phyloP scores from a whole-genome alignment of 2,888 invertebrate species.

The Cryptus viduatorius region DNA sequence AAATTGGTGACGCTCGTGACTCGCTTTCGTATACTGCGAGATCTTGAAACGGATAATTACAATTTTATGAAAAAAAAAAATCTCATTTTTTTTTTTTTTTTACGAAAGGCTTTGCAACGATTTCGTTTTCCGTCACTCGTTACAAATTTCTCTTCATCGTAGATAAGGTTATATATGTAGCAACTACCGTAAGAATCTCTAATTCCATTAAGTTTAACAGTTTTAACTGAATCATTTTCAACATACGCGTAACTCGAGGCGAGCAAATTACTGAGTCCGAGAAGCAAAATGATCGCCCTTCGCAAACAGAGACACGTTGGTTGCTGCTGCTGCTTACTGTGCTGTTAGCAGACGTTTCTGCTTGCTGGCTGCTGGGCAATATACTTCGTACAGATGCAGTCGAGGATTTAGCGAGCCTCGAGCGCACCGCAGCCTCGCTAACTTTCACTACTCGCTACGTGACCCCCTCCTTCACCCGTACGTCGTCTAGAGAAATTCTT shows the following conservation, averaged over 20 bases:
- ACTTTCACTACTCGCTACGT: constrained; percentile 78
- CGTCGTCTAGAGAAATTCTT: constrained; percentile 74
- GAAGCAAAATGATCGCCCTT: constrained; percentile 34
- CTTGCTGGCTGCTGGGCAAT: neutral
- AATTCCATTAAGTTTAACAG: no score
- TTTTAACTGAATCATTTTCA: no score
- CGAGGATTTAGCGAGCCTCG: constrained; percentile 54
- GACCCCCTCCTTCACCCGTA: constrained; percentile 65
- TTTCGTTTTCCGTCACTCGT: neutral
- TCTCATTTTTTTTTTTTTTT: neutral
- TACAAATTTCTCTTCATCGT: no score
- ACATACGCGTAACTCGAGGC: constrained; percentile 18
- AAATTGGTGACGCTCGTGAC: constrained; percentile 40
- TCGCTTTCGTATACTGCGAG: neutral
- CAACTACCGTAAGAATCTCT: neutral
- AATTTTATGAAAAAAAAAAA: neutral
- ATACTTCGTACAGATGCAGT: constrained; percentile 30
- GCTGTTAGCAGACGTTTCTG: constrained; percentile 21
- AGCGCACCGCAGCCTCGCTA: constrained; percentile 68
- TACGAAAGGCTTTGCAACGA: neutral
- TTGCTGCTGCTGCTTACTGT: neutral
- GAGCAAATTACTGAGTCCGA: constrained; percentile 8
- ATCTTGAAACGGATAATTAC: neutral
- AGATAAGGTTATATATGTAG: neutral
- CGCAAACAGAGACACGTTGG: constrained; percentile 16